Base-by-base conservation (phyloP, 2,797 vertebrate species). In the Acipenser ruthenus region DNA sequence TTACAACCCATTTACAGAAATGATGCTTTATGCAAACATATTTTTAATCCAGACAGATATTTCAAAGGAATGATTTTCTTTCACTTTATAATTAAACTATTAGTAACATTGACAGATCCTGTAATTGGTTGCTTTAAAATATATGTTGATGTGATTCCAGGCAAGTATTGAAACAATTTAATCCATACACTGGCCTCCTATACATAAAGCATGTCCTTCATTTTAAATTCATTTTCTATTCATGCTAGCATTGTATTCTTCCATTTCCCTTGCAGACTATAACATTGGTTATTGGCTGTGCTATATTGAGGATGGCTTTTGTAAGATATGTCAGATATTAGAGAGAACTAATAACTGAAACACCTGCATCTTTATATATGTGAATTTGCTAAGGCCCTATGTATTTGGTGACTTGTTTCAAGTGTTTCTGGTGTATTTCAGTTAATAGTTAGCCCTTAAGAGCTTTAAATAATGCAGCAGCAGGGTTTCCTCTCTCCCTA, bases 381-480 rank as follows among this genome's bases (percentile, higher is more conserved):
- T 37, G 37, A 37, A 37, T 37, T 37, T 37, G 37, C 37, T 37
- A 37, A 37, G 37, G 37, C 37, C 37, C 37, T 55, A 1, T 55
- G 53, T 10, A 10, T 55, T n/a, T n/a, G n/a, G 53, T 55, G 23
- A 7, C 18, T 62, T 62, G 47, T 62, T 23, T 75, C 51, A 63
- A 6, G 50, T 61, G 68, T 49, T 65, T 62, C 55, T 62, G 63
- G 50, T 66, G 11, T 72, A 66, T 73, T 65, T 71, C 47, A 68
- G 69, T 73, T 50, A 70, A 66, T 71, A 67, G 60, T 58, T 49
- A 10, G 53, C 56, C 64, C 62, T 68, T 62, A 49, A 63, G 69
- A 72, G 72, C 65, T 73, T 73, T 75, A 72, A 69, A 7, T 64
- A 62, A 63, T 49, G 53, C 65, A 67, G 71, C 73, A 68, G 70